Conservation (phyloP, 2,888 invertebrate genomes). For the Idaea dimidiata region DNA sequence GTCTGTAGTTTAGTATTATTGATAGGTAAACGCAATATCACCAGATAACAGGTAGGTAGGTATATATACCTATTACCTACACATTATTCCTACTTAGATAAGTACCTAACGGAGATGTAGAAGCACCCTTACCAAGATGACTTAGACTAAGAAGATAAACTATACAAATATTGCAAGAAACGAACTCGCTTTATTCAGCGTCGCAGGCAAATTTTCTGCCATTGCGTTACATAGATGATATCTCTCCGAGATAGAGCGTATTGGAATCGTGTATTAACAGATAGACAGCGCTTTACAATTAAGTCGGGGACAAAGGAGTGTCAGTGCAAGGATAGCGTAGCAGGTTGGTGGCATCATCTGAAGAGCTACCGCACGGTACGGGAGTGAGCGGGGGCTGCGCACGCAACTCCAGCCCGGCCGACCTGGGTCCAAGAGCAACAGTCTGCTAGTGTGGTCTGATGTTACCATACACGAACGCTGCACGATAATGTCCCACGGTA, state of each 20-base stretch:
- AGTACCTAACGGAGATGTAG: too few species aligned
- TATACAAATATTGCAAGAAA: neutral
- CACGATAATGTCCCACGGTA: slow-evolving; percentile 72
- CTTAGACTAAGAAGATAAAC: too few species aligned
- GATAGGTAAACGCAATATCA: too few species aligned
- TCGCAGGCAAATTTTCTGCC: neutral
- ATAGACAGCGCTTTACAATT: slow-evolving; percentile 54
- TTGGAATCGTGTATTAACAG: slow-evolving; percentile 36
- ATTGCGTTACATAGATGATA: neutral
- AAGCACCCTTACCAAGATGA: neutral
- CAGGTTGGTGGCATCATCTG: slow-evolving; percentile 39
- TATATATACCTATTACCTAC: too few species aligned
- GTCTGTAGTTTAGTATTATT: too few species aligned
- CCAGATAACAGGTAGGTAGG: too few species aligned
- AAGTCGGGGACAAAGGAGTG: slow-evolving; percentile 59
- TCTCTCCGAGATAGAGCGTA: slow-evolving; percentile 7
- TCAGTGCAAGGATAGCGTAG: slow-evolving; percentile 43
- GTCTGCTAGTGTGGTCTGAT: slow-evolving; percentile 74
- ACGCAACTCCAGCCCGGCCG: slow-evolving; percentile 63
- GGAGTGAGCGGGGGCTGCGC: slow-evolving; percentile 54
- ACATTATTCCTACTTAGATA: too few species aligned
- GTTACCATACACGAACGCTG: slow-evolving; percentile 56
- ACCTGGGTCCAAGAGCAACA: slow-evolving; percentile 54
- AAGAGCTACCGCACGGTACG: slow-evolving; percentile 31
- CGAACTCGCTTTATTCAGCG: neutral